Evolutionary conservation across 92 coral and sea anemone species (phyloP), one percentile per base, ranked within the genome.

Genomic region (Scolanthus callimorphus): DNA sequence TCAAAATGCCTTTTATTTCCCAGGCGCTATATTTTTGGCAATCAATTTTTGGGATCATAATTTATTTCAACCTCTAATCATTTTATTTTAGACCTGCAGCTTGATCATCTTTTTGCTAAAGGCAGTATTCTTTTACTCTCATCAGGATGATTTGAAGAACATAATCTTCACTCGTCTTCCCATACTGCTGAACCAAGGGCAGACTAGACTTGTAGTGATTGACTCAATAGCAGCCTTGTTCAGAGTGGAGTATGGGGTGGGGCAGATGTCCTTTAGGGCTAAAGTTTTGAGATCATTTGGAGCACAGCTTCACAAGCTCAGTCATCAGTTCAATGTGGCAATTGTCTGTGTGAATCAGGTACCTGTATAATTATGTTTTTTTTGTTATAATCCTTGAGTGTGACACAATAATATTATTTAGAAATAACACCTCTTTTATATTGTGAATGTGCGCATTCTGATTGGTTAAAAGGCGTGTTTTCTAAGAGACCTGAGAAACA

Each of bases 331-430:
- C 56, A 65, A 70, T 41, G 73, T 80, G 44, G 85, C 92, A 10
- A 84, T 88, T 17, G 80, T 91, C 30, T 91, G 97, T 65, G 92
- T 91, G 12, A 91, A 91, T 59, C 97, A 91, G 97, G 97, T 86
- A 15, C 8, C 8, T 34, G 8, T 34, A 15, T 34, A 6, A 37
- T 64, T 53, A n/a, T n/a, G n/a, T n/a, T n/a, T n/a, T n/a, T n/a
- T n/a, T n/a, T n/a, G n/a, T n/a, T n/a, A n/a, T n/a, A n/a, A n/a
- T n/a, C n/a, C n/a, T n/a, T n/a, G n/a, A n/a, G n/a, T n/a, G n/a
- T n/a, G n/a, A n/a, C n/a, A n/a, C n/a, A n/a, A n/a, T n/a, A n/a
- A n/a, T n/a, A n/a, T 38, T 38, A 9, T 9, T 38, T 9, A 9
- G 45, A 38, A 38, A 9, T n/a, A n/a, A n/a, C n/a, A n/a, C n/a